A percentile compares a stretch with the other conserved stretches of the same genome.
Evolutionary conservation across 1,140 invertebrate species (phyloP).

Genomic region (Drosophila bocki): DNA sequence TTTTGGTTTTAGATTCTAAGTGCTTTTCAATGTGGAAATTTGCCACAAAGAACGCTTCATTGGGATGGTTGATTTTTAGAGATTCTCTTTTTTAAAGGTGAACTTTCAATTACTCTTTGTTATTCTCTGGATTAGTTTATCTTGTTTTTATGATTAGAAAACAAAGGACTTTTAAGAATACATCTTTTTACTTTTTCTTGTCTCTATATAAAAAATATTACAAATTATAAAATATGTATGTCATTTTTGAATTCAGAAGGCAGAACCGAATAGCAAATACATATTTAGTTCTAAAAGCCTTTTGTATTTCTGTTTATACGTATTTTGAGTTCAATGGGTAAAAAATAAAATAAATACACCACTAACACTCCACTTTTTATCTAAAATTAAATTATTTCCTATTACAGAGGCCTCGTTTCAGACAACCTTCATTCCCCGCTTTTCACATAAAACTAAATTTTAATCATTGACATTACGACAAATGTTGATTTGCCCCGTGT

Average conservation of each 20-base stretch:
- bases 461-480: conserved; percentile 70
- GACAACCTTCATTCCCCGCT: neutral
- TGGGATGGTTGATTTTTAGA: neutral
- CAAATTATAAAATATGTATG: no score
- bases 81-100: neutral
- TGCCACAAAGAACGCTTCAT: neutral
- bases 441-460: conserved; percentile 41
- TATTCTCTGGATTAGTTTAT: neutral
- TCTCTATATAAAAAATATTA: no score
- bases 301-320: neutral
- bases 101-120: no score
- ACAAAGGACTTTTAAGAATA: no score
- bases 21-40: conserved; percentile 45
- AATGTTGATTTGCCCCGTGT: conserved; percentile 57
- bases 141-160: no score
- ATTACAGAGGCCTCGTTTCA: neutral
- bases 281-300: neutral
- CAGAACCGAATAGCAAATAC: neutral
- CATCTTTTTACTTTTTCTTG: no score
- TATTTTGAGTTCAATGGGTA: neutral
- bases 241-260: no score
- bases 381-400: neutral
- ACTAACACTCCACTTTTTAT: no score
- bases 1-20: conserved; percentile 57
- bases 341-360: no score